Evolutionary conservation across 2,888 invertebrate species (phyloP).

Genomic region (Ornithoptera priamus): DNA sequence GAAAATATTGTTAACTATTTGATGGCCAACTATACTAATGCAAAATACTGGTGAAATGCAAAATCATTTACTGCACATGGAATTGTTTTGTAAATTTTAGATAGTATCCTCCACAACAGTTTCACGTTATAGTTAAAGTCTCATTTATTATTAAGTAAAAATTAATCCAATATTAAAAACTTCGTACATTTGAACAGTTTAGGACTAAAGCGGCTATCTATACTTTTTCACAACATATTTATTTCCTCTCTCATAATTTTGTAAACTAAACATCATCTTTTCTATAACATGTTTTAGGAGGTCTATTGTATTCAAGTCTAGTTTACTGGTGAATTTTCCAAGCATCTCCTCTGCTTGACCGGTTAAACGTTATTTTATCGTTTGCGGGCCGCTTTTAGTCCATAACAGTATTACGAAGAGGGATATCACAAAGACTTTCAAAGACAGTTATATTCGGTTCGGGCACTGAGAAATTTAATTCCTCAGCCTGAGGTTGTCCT

Average conservation of each 20-base stretch:
- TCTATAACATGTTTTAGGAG: neutral
- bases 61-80: no score
- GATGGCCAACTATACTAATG: no score
- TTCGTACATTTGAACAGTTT: neutral
- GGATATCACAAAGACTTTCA: slow-evolving; percentile 42
- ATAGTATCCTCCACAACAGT: no score
- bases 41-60: no score
- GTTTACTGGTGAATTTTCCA: slow-evolving; percentile 19
- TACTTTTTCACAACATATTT: neutral
- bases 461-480: slow-evolving; percentile 7
- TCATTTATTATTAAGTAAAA: neutral
- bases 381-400: slow-evolving; percentile 39
- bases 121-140: neutral
- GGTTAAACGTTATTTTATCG: slow-evolving; percentile 32
- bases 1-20: no score
- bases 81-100: no score
- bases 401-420: slow-evolving; percentile 43
- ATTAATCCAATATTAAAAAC: neutral
- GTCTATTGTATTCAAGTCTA: slow-evolving; percentile 3
- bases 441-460: slow-evolving; percentile 37
- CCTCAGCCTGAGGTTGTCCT: slow-evolving; percentile 3
- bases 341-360: slow-evolving; percentile 18
- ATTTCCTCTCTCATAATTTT: neutral
- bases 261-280: neutral
- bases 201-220: neutral